A percentile compares a stretch with the other conserved stretches of the same genome.
These are phyloP conservation scores for Brotula barbata DNA, from an alignment of 2,797 vertebrate genomes.

Conservation along the genomic window DNA sequence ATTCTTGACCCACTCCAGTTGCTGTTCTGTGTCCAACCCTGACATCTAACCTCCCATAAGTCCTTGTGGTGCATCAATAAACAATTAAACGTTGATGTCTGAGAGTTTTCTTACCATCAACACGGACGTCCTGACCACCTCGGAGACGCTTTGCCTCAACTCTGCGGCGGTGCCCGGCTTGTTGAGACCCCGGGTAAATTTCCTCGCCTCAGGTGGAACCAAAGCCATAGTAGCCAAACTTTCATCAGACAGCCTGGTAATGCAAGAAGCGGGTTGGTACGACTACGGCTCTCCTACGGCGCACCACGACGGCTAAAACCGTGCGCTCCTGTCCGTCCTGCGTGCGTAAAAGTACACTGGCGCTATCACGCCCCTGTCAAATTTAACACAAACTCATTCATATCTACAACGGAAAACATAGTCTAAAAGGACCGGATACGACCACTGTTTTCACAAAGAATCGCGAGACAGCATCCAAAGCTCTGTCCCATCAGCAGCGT, in stretches of 20 bases:
- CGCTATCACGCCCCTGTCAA: slow-evolving; percentile 2
- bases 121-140: slow-evolving; percentile 91
- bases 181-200: slow-evolving; percentile 91
- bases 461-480: slow-evolving; percentile 19
- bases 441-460: neutral
- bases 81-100: too few species aligned
- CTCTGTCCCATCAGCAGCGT: slow-evolving; percentile 45
- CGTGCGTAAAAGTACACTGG: slow-evolving; percentile 36
- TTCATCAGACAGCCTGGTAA: slow-evolving; percentile 38
- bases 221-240: slow-evolving; percentile 64
- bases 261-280: neutral
- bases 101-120: slow-evolving; percentile 81
- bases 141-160: slow-evolving; percentile 93
- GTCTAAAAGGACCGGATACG: neutral
- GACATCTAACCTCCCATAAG: slow-evolving; percentile 11
- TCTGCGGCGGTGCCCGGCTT: slow-evolving; percentile 95
- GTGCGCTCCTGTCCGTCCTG: slow-evolving; percentile 14
- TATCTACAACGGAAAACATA: neutral
- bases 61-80: too few species aligned
- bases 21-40: neutral
- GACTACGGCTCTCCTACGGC: neutral
- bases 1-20: neutral
- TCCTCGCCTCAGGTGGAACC: slow-evolving; percentile 86
- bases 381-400: slow-evolving; percentile 1
- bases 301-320: neutral